These are phyloP conservation scores for Patella depressa DNA, from an alignment of 2,888 invertebrate genomes.

Conservation along the genomic window DNA sequence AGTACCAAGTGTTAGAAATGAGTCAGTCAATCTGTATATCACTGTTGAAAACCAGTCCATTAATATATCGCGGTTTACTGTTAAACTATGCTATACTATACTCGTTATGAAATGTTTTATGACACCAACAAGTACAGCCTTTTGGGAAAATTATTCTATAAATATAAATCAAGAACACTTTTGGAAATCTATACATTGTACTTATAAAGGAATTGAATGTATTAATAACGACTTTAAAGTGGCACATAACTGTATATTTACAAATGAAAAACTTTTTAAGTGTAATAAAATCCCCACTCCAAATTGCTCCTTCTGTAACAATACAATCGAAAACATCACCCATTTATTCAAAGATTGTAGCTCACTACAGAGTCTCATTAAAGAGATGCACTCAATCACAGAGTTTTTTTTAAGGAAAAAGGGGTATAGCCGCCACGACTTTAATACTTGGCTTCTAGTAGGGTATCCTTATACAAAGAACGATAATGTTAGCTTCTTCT, in stretches of 20 bases:
- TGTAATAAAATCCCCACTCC: not conserved
- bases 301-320: not conserved
- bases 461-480: not conserved
- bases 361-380: too few species aligned
- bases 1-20: too few species aligned
- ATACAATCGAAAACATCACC: not conserved
- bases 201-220: not conserved
- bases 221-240: not conserved
- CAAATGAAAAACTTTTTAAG: not conserved
- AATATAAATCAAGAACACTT: too few species aligned
- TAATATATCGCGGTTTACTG: too few species aligned
- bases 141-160: too few species aligned
- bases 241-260: not conserved
- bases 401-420: too few species aligned
- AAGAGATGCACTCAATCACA: too few species aligned
- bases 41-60: too few species aligned
- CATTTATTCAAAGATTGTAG: not conserved
- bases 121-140: too few species aligned
- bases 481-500: not conserved
- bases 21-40: too few species aligned
- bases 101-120: too few species aligned
- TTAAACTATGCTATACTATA: too few species aligned
- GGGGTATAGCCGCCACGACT: not conserved
- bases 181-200: not conserved
- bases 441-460: not conserved